These are phyloP conservation scores for Amorpha juglandis DNA, from an alignment of 2,888 invertebrate genomes.

Conservation along the genomic window DNA sequence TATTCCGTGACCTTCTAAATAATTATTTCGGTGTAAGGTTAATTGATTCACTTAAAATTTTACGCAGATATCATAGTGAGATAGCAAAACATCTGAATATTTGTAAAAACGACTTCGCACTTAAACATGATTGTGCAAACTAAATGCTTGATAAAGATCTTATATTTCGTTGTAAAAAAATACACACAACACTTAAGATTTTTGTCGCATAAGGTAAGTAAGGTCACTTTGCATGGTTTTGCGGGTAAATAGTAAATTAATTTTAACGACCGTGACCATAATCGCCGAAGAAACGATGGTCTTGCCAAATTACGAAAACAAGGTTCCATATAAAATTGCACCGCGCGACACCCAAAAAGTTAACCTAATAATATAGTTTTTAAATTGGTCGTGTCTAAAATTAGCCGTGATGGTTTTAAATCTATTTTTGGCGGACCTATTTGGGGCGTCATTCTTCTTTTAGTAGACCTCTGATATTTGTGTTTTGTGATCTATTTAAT, in stretches of 20 bases:
- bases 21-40: too few species aligned
- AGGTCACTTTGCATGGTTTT: conserved; percentile 6
- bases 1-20: too few species aligned
- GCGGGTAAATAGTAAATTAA: conserved; percentile 3
- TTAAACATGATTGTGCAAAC: not conserved
- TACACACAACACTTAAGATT: not conserved
- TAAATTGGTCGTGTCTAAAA: conserved; percentile 4
- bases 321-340: not conserved
- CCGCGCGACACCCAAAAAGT: not conserved
- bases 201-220: conserved; percentile 1
- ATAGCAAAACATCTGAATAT: not conserved
- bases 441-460: not conserved
- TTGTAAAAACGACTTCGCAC: not conserved
- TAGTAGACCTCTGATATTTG: not conserved
- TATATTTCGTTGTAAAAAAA: not conserved
- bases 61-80: not conserved
- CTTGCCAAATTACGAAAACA: not conserved
- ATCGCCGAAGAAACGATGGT: not conserved
- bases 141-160: not conserved
- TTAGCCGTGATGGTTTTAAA: not conserved
- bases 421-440: conserved; percentile 10
- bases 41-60: too few species aligned
- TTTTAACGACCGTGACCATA: not conserved
- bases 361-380: not conserved
- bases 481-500: not conserved